Conservation (phyloP, 2,797 vertebrate species). For the Ctenosaura bakeri region DNA sequence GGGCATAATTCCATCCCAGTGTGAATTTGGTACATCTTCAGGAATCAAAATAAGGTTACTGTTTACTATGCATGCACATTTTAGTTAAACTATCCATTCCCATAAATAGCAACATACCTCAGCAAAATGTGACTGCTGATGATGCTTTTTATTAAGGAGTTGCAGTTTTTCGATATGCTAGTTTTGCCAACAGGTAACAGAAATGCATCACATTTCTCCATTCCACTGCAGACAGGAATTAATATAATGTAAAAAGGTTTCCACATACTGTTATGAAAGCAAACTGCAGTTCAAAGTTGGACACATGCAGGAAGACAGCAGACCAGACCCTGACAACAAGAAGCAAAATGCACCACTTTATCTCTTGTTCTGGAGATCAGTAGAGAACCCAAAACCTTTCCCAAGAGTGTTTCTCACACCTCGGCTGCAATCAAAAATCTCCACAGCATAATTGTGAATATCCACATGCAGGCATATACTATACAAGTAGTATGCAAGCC, state of each 20-base stretch:
- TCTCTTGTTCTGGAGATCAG: slow-evolving; percentile 10
- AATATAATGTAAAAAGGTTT: slow-evolving; percentile 45
- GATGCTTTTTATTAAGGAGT: slow-evolving; percentile 66
- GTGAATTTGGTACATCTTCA: slow-evolving; percentile 59
- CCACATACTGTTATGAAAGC: slow-evolving; percentile 28
- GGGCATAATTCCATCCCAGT: slow-evolving; percentile 63
- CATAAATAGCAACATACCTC: slow-evolving; percentile 68
- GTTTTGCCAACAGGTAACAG: slow-evolving; percentile 43
- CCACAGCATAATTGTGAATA: too few relatives aligned
- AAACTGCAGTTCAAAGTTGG: neutral
- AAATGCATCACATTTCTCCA: slow-evolving; percentile 40
- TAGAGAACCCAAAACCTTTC: neutral
- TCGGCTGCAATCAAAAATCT: neutral
- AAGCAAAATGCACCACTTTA: neutral
- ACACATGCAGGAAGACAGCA: neutral
- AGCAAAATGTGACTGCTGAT: slow-evolving; percentile 64
- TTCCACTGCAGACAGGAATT: slow-evolving; percentile 33
- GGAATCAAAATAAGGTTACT: slow-evolving; percentile 71
- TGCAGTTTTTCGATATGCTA: slow-evolving; percentile 58
- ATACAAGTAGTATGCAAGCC: too few relatives aligned
- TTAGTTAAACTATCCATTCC: slow-evolving; percentile 47
- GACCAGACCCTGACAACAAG: neutral
- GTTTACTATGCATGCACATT: slow-evolving; percentile 61
- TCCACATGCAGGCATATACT: too few relatives aligned
- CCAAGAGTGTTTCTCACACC: neutral